These are phyloP conservation scores for Phycodurus eques DNA, from an alignment of 2,113 vertebrate species.

Conservation along the genomic window DNA sequence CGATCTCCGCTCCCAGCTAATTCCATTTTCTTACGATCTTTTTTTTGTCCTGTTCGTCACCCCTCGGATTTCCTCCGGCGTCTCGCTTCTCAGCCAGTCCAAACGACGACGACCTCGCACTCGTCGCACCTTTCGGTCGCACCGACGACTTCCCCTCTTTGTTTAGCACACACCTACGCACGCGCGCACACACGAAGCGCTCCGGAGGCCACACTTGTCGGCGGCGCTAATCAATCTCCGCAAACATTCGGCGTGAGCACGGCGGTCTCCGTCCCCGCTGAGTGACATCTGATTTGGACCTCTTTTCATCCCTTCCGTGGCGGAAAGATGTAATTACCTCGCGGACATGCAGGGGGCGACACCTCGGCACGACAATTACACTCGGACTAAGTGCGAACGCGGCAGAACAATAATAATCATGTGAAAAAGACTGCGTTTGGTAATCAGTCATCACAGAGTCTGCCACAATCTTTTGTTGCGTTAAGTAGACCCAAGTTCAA, in stretches of 20 bases:
- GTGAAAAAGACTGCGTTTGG: constrained; percentile 6
- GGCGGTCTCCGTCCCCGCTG: constrained; percentile 62
- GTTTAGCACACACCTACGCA: constrained; percentile 19
- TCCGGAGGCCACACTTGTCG: constrained; percentile 65
- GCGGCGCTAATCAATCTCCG: constrained; percentile 85
- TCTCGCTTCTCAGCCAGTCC: constrained; percentile 58
- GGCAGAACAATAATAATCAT: constrained; percentile 3
- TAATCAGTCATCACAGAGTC: neutral
- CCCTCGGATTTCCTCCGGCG: constrained; percentile 18
- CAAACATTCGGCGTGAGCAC: constrained; percentile 80
- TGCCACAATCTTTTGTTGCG: neutral
- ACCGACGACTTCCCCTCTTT: constrained; percentile 27
- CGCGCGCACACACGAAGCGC: constrained; percentile 27
- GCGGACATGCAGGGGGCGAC: constrained; percentile 54
- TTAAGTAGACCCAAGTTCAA: too few species aligned
- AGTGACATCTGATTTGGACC: constrained; percentile 73
- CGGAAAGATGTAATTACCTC: constrained; percentile 68
- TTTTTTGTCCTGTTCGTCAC: constrained; percentile 13
- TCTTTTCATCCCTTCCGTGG: constrained; percentile 62
- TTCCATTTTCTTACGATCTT: neutral
- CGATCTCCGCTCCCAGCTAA: neutral
- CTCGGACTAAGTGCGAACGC: constrained; percentile 61
- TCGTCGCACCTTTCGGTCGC: constrained; percentile 16
- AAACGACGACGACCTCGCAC: constrained; percentile 31
- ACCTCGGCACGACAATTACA: constrained; percentile 66